Evolutionary conservation across 1,140 invertebrate species (phyloP).

Genomic region (Heliothis virescens): DNA sequence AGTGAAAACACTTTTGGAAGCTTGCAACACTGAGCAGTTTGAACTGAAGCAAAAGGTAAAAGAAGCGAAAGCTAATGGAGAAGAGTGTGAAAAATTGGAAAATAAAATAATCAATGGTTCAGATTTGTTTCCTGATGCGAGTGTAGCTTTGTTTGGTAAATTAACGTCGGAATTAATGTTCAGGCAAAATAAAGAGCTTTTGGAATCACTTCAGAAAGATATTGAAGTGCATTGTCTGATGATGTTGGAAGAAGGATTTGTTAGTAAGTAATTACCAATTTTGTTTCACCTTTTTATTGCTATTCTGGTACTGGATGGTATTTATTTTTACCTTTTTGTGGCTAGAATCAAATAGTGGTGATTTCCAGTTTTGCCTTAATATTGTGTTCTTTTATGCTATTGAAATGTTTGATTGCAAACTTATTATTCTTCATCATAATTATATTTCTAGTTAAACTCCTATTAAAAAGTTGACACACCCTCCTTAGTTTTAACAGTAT

Average conservation of each 20-base stretch:
- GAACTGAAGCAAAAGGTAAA: slow-evolving; percentile 72
- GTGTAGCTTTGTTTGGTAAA: slow-evolving; percentile 73
- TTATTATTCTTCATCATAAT: too few species aligned
- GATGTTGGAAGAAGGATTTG: slow-evolving; percentile 74
- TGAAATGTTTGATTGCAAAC: too few species aligned
- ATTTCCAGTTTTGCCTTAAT: too few species aligned
- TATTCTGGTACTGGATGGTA: neutral
- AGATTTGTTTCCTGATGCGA: slow-evolving; percentile 74
- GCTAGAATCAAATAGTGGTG: too few species aligned
- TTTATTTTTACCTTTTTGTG: too few species aligned
- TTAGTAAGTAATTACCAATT: slow-evolving; percentile 67
- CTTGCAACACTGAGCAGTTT: slow-evolving; percentile 73
- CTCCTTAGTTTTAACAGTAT: too few species aligned
- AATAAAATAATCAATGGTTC: slow-evolving; percentile 71
- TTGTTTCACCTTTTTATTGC: slow-evolving; percentile 15
- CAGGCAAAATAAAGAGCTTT: slow-evolving; percentile 76
- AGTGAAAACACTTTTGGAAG: slow-evolving; percentile 69
- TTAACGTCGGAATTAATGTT: slow-evolving; percentile 78
- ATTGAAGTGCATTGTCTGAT: slow-evolving; percentile 75
- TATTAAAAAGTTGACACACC: too few species aligned
- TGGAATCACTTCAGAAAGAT: slow-evolving; percentile 74
- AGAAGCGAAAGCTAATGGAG: slow-evolving; percentile 54
- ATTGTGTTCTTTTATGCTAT: too few species aligned
- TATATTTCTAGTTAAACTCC: too few species aligned
- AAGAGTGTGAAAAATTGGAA: slow-evolving; percentile 64